phyloP scores from a whole-genome alignment of 2,888 invertebrate genomes.

The Antheraea assamensis region DNA sequence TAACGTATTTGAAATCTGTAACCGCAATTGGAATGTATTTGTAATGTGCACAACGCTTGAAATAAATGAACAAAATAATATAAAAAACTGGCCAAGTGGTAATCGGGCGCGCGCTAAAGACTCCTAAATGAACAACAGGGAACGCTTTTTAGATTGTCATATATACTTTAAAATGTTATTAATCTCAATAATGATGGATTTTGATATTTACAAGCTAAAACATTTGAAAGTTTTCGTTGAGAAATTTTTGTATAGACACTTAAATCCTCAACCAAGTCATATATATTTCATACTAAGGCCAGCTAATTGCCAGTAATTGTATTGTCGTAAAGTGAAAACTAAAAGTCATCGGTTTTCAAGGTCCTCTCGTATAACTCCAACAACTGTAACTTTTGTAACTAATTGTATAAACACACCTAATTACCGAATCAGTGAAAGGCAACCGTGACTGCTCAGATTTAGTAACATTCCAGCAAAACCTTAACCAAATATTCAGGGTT shows the following conservation, averaged over 20 bases:
- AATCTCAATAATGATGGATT: no score
- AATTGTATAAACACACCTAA: constrained; percentile 51
- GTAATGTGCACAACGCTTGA: no score
- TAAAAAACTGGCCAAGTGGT: no score
- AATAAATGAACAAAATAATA: no score
- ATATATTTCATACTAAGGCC: background rate
- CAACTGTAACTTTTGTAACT: constrained; percentile 39
- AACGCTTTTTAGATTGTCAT: no score
- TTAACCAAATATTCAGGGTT: constrained; percentile 52
- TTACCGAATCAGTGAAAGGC: constrained; percentile 45
- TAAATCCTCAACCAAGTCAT: background rate
- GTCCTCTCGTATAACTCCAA: constrained; percentile 23
- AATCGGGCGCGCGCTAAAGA: no score
- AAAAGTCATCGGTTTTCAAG: constrained; percentile 20
- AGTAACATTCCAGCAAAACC: constrained; percentile 51
- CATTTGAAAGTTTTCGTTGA: background rate
- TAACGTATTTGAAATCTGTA: no score
- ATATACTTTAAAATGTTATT: no score
- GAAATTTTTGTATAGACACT: background rate
- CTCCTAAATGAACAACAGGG: no score
- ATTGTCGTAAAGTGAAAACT: constrained; percentile 18
- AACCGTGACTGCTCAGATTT: constrained; percentile 57
- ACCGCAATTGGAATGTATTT: no score
- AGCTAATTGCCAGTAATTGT: background rate
- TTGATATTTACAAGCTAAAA: background rate